Conservation (phyloP, 2,113 vertebrate species). For the Miniopterus natalensis region DNA sequence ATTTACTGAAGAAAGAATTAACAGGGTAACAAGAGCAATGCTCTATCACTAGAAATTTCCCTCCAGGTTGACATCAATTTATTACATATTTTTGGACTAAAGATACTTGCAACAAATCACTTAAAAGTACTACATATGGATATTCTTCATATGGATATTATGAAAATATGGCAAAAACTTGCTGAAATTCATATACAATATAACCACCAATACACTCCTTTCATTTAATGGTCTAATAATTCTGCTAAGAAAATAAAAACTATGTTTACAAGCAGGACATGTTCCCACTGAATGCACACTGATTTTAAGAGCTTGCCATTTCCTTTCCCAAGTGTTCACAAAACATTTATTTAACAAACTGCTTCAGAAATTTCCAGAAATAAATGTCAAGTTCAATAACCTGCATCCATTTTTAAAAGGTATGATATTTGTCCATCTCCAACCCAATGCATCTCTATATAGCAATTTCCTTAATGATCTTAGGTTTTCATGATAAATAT, state of each 20-base stretch:
- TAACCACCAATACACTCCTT: background rate
- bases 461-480: background rate
- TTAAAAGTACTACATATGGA: background rate
- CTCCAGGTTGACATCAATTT: background rate
- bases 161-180: background rate
- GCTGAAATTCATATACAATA: background rate
- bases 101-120: background rate
- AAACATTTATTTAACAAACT: background rate
- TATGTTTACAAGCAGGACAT: background rate
- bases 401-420: background rate
- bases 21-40: background rate
- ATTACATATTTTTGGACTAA: background rate
- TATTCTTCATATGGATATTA: background rate
- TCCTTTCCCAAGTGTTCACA: background rate
- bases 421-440: background rate
- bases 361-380: slow-evolving; percentile 44
- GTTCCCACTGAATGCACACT: background rate
- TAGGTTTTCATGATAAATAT: background rate
- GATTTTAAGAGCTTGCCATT: background rate
- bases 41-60: background rate
- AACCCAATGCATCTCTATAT: background rate
- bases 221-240: background rate
- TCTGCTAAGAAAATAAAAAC: background rate
- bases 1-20: slow-evolving; percentile 42
- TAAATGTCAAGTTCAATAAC: background rate